Evolutionary conservation across 2,888 invertebrate species (phyloP).

Genomic region (Mactromeris polynyma): DNA sequence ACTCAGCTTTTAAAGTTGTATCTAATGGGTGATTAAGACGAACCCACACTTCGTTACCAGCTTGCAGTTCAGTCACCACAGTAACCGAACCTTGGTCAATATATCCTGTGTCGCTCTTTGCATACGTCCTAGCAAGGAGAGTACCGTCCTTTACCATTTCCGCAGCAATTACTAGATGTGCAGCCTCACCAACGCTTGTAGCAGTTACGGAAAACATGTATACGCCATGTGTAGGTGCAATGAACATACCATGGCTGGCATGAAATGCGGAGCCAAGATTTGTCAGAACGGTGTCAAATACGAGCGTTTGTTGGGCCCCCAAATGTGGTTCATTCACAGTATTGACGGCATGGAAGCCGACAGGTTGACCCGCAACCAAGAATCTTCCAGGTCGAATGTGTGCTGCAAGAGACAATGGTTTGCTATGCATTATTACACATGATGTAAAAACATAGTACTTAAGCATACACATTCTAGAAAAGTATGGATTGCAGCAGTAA

Average conservation of each 20-base stretch:
- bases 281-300: conserved; percentile 2
- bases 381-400: neutral
- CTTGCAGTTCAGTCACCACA: conserved; percentile 9
- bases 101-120: conserved; percentile 1
- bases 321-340: neutral
- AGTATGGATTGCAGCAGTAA: neutral
- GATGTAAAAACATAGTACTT: neutral
- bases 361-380: neutral
- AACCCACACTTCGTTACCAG: conserved; percentile 17
- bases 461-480: neutral
- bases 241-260: conserved; percentile 11
- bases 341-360: conserved; percentile 8
- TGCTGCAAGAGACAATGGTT: neutral
- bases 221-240: conserved; percentile 15
- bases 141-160: conserved; percentile 22
- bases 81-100: conserved; percentile 21
- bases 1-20: neutral
- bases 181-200: neutral
- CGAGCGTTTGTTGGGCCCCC: neutral
- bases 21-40: conserved; percentile 17
- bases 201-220: conserved; percentile 2
- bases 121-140: neutral
- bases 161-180: neutral
- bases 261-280: neutral
- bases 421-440: neutral